Base-by-base conservation (phyloP, 2,888 invertebrate genomes). In the Chromoteleia sp. region DNA sequence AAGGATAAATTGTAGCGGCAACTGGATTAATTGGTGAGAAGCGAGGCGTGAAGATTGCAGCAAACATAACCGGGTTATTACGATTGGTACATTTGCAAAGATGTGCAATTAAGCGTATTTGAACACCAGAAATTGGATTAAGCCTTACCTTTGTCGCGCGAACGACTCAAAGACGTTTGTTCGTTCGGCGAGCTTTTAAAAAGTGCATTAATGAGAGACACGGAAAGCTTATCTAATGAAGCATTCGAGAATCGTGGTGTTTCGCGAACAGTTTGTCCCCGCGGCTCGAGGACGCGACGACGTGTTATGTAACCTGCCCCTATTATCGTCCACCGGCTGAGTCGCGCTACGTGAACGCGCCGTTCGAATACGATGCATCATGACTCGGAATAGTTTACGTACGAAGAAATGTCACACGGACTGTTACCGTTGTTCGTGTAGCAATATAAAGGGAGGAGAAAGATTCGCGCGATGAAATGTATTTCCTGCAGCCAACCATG, bases 21-120 rank as follows among this genome's bases (percentile, higher is more conserved):
- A 39, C 67, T 74, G 58, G 67, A 73, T 73, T 73, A 73, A 79
- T 79, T 73, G 52, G 73, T 73, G 61, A 67, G 52, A 73, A 79
- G 79, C 79, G 52, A 79, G 79, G 79, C 78, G 59, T 71, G 59
- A 71, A 43, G 52, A 70, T 78, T 71, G 65, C 73, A 71, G 67
- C 78, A 68, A 71, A 67, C 58, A 17, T 61, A 68, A 74, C 68
- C 73, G 8, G 45, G 52, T 79, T 79, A 71, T 78, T 70, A 15
- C 52, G 41, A 78, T 67, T 54, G 45, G 45, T 33, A 14, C 45
- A 50, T 45, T 54, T 56, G 71, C 67, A 19, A 19, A 10, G 71
- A 59, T 30, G 59, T 45, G 30, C 45, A 59, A 61, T 79, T 52
- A 79, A 73, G 58, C 58, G 7, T 8, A n/a, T 19, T 56, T 43